Evolutionary conservation across 2,888 invertebrate genomes (phyloP).

Genomic region (Eupithecia insigniata): DNA sequence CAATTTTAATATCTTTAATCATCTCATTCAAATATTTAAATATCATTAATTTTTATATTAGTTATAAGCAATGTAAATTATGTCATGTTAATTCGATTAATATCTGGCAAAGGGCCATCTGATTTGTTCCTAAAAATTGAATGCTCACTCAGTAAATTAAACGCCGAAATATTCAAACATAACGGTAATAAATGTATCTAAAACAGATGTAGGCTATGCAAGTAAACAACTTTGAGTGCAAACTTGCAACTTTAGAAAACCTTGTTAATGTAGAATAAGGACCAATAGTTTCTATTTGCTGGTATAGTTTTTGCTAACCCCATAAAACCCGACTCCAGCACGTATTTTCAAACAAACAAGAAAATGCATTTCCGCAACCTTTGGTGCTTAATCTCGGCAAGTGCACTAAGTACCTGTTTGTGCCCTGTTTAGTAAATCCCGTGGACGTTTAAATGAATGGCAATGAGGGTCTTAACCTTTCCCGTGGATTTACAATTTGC

Average conservation of each 20-base stretch:
- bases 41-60: too few species aligned
- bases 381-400: conserved; percentile 18
- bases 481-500: conserved; percentile 30
- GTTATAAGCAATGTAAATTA: too few species aligned
- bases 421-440: conserved; percentile 38
- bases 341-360: conserved; percentile 8
- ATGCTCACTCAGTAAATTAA: too few species aligned
- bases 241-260: not conserved
- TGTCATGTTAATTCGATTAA: too few species aligned
- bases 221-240: too few species aligned
- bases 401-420: conserved; percentile 39
- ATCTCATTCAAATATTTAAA: too few species aligned
- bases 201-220: not conserved
- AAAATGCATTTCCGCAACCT: conserved; percentile 8
- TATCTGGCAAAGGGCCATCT: not conserved
- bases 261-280: not conserved
- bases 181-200: not conserved
- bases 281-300: not conserved
- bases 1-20: too few species aligned
- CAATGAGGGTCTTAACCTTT: conserved; percentile 44
- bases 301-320: not conserved
- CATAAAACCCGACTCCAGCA: not conserved
- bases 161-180: not conserved
- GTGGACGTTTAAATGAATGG: conserved; percentile 38
- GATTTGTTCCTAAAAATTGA: not conserved